Percentiles rank a stretch among this genome's conserved stretches.
These are phyloP conservation scores for Pyxicephalus adspersus DNA, from an alignment of 2,113 vertebrate species.

Conservation along the genomic window DNA sequence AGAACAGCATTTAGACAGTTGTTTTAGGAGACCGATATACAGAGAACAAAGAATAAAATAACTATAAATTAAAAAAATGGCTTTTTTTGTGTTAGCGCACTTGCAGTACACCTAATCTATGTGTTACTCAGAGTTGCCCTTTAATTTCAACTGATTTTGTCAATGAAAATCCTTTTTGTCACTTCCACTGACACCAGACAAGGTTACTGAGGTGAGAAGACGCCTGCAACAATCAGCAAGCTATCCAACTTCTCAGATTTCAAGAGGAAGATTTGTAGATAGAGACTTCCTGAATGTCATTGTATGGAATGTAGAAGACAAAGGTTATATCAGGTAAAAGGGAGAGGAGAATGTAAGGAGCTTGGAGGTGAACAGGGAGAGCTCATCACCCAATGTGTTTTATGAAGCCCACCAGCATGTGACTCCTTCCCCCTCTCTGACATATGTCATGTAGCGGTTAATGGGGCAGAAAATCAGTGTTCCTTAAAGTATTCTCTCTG, in stretches of 20 bases:
- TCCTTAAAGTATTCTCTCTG: conserved; percentile 32
- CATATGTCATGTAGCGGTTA: conserved; percentile 49
- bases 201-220: conserved; percentile 52
- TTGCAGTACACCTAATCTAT: no score
- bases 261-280: conserved; percentile 36
- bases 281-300: conserved; percentile 28
- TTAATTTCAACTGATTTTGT: not conserved
- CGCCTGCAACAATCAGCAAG: not conserved
- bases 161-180: conserved; percentile 33
- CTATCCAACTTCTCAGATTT: conserved; percentile 31
- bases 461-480: conserved; percentile 51
- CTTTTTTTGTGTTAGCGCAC: no score
- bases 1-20: no score
- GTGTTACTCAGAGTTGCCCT: not conserved
- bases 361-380: not conserved
- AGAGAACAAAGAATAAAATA: no score
- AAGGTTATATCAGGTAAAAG: conserved; percentile 43
- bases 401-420: conserved; percentile 3
- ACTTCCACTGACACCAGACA: conserved; percentile 29
- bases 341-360: not conserved
- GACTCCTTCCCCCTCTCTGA: conserved; percentile 36
- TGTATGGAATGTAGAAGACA: conserved; percentile 22
- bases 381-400: not conserved
- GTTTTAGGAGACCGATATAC: no score
- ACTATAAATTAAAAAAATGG: no score